Evolutionary conservation across 2,888 invertebrate species (phyloP), one percentile per base, ranked within the genome.

Genomic region (Colletes collaris): DNA sequence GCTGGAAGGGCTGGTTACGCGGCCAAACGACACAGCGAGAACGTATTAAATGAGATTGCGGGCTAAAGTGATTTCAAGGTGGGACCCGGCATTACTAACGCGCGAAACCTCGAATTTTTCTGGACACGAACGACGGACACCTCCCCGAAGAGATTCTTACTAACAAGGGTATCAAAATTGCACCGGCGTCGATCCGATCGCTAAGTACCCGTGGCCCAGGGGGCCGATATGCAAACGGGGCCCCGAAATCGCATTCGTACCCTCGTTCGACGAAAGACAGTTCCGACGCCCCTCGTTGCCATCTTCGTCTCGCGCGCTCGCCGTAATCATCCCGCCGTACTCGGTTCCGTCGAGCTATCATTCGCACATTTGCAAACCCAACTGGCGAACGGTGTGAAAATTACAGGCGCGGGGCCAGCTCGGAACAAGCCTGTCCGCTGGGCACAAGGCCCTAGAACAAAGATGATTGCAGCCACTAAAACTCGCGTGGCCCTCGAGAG

Each of bases 311-410:
- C 50, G 8, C n/a, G 2, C 27, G 4, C 27, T 46, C 53, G 65
- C 55, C 50, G 79, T 84, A 84, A 84, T 84, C 84, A 84, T 81
- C 77, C 71, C 27, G 53, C 68, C 35, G 44, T 46, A 46, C 8
- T 46, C 6, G 5, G 52, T 70, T 40, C 70, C 56, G 55, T 50
- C 60, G 82, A 83, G 85, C 89, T 90, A 91, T 92, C 89, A 91
- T 90, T 90, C 88, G 89, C 90, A 89, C 88, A 90, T 92, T 92
- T 91, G 89, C 89, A 89, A 90, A 85, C 87, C 86, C 86, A 87
- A 89, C 86, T 87, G 87, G 82, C 86, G 88, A 90, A 92, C 90
- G 90, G 91, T 87, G 92, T 91, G 91, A 91, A 92, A 92, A 92
- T 92, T 92, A 90, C 89, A 89, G 90, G 84, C 87, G 82, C 85